These are phyloP conservation scores for Branchellion lobata DNA, from an alignment of 2,888 invertebrate genomes.

Conservation along the genomic window DNA sequence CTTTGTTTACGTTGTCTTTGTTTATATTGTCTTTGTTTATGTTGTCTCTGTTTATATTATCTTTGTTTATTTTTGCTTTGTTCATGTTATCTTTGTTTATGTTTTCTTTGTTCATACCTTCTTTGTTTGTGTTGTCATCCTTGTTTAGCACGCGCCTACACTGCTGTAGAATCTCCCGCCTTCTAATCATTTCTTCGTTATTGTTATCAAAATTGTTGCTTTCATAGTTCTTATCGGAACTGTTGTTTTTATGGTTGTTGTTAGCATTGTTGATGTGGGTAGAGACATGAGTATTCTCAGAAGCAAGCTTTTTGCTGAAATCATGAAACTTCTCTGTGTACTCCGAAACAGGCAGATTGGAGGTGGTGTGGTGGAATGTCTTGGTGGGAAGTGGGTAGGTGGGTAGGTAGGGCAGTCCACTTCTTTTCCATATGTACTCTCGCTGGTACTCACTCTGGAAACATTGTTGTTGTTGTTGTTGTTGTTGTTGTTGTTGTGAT, in stretches of 20 bases:
- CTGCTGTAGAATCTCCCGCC: too few species aligned
- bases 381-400: background rate
- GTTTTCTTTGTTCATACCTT: background rate
- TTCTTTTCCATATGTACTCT: conserved; percentile 12
- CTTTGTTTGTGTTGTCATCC: background rate
- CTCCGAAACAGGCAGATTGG: background rate
- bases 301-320: too few species aligned
- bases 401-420: too few species aligned
- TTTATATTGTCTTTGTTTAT: background rate
- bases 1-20: background rate
- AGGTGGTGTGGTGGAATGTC: background rate
- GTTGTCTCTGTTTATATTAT: background rate
- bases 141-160: too few species aligned
- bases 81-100: background rate
- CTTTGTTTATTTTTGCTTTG: background rate
- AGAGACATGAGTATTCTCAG: too few species aligned
- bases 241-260: too few species aligned
- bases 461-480: background rate
- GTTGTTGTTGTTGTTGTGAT: background rate
- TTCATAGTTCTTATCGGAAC: too few species aligned
- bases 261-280: too few species aligned
- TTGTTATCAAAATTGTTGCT: too few species aligned
- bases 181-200: too few species aligned
- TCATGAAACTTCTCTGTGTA: background rate
- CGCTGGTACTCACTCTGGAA: background rate